A percentile compares a stretch with the other conserved stretches of the same genome.
Evolutionary conservation across 2,888 invertebrate species (phyloP).

Genomic region (Mycalesis mineus): DNA sequence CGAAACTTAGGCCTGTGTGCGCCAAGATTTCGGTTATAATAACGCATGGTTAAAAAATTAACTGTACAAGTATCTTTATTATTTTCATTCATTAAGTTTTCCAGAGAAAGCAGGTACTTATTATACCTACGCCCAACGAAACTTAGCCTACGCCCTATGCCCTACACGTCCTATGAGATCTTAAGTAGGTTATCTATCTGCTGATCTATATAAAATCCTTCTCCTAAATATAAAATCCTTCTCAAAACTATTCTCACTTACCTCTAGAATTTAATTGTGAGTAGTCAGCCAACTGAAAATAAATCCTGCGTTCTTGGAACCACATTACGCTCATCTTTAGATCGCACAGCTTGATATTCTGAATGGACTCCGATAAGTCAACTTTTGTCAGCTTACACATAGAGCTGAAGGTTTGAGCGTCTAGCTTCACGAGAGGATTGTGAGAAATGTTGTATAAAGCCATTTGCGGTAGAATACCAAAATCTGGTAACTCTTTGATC

Average conservation of each 20-base stretch:
- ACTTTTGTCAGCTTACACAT: constrained; percentile 80
- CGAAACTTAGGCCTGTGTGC: no score
- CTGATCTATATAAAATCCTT: no score
- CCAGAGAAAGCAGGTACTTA: no score
- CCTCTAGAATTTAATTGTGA: constrained; percentile 56
- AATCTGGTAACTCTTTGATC: constrained; percentile 76
- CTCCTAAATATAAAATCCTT: no score
- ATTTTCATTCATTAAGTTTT: no score
- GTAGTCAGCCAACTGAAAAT: constrained; percentile 58
- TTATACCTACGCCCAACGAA: no score
- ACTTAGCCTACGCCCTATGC: no score
- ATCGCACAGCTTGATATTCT: constrained; percentile 49
- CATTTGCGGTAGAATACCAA: constrained; percentile 79
- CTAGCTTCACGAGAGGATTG: constrained; percentile 71
- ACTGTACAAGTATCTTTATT: no score
- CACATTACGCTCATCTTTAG: constrained; percentile 53
- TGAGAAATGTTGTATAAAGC: constrained; percentile 80
- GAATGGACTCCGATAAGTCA: constrained; percentile 66
- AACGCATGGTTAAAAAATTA: no score
- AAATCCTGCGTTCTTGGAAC: constrained; percentile 56
- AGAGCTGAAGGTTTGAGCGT: constrained; percentile 75
- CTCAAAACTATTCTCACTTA: constrained; percentile 29
- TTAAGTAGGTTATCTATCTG: no score
- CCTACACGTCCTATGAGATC: no score
- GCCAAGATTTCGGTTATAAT: no score